A percentile compares a stretch with the other conserved stretches of the same genome.
Conservation (phyloP, 2,888 invertebrate species). For the Horisme vitalbata region DNA sequence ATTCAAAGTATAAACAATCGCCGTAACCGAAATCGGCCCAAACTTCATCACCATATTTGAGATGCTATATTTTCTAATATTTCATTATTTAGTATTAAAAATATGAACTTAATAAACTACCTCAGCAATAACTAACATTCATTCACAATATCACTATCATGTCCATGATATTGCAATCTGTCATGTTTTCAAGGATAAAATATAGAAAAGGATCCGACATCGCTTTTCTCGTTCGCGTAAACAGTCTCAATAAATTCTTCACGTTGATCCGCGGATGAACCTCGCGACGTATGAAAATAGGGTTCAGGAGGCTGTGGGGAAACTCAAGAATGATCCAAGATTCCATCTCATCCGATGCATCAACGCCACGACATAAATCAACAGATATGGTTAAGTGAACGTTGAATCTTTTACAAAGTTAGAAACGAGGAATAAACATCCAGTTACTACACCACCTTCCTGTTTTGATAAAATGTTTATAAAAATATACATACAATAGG, state of each 20-base stretch:
- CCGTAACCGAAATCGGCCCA: too few relatives aligned
- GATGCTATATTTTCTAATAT: too few relatives aligned
- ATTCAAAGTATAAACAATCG: too few relatives aligned
- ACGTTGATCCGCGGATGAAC: conserved; percentile 67
- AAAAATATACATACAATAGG: too few relatives aligned
- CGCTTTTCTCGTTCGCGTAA: conserved; percentile 49
- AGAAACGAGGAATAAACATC: too few relatives aligned
- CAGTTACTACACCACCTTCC: too few relatives aligned
- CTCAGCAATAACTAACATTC: background rate
- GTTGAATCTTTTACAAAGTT: too few relatives aligned
- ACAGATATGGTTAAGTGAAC: conserved; percentile 6
- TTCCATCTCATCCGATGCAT: conserved; percentile 35
- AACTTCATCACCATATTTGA: too few relatives aligned
- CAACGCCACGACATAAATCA: conserved; percentile 36
- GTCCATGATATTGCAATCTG: conserved; percentile 23
- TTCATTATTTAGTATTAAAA: too few relatives aligned
- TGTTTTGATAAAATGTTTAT: too few relatives aligned
- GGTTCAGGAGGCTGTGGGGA: conserved; percentile 37
- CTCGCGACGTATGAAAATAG: conserved; percentile 69
- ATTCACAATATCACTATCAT: conserved; percentile 6
- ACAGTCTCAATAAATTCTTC: conserved; percentile 72
- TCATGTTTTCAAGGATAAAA: conserved; percentile 21
- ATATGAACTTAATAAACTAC: too few relatives aligned
- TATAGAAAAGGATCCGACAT: conserved; percentile 31
- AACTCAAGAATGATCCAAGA: conserved; percentile 45